phyloP scores from a whole-genome alignment of 1,140 invertebrate species.

The Tenebrio molitor region DNA sequence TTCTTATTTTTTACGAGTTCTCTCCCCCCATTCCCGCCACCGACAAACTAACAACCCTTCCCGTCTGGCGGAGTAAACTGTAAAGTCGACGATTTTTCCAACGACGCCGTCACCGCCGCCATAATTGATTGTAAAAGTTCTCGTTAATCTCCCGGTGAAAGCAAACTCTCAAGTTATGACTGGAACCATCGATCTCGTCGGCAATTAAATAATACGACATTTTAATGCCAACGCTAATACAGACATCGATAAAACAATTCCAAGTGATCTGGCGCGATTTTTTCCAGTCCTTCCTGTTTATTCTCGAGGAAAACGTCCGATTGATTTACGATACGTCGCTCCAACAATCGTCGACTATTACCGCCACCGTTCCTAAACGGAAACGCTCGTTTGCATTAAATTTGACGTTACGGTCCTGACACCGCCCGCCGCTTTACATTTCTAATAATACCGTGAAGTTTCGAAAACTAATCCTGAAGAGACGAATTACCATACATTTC shows the following conservation, averaged over 20 bases:
- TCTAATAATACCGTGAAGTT: no score
- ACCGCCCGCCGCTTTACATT: no score
- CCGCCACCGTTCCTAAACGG: no score
- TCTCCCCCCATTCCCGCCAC: no score
- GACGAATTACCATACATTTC: conserved; percentile 6
- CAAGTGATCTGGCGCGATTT: conserved; percentile 23
- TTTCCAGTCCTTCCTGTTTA: conserved; percentile 14
- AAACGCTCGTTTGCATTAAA: no score
- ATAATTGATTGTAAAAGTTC: not conserved
- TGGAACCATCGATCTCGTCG: conserved; percentile 2
- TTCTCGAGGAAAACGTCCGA: not conserved
- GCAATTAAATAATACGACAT: conserved; percentile 21
- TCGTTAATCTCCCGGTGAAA: not conserved
- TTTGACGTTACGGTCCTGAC: no score
- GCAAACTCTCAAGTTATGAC: not conserved
- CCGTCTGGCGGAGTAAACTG: no score
- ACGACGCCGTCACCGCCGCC: not conserved
- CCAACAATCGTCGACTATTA: no score
- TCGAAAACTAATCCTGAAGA: conserved; percentile 24
- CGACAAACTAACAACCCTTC: no score
- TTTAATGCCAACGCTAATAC: conserved; percentile 1
- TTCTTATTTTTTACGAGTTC: not conserved
- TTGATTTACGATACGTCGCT: conserved; percentile 20
- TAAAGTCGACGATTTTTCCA: no score
- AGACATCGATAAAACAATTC: conserved; percentile 23